phyloP scores from a whole-genome alignment of 2,113 vertebrate genomes.

The Ardeotis arabs region DNA sequence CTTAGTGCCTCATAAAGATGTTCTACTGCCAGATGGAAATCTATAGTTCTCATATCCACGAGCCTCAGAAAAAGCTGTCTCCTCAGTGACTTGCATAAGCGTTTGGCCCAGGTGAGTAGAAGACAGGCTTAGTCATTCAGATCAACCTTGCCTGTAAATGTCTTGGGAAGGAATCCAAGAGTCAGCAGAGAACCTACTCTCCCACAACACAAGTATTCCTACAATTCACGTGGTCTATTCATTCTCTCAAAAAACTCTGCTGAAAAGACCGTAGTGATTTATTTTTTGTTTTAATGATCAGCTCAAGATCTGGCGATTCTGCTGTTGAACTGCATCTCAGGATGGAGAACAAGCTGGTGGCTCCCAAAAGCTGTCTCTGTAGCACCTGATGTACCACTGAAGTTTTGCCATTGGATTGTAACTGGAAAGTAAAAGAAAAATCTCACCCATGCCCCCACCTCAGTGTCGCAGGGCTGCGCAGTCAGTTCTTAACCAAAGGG shows the following conservation, averaged over 20 bases:
- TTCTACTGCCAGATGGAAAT: conserved; percentile 46
- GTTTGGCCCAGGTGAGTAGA: neutral
- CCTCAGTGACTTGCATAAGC: neutral
- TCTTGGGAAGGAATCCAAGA: neutral
- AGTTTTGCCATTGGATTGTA: neutral
- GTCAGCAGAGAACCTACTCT: neutral
- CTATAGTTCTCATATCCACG: neutral
- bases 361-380: neutral
- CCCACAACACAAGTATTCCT: neutral
- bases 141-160: neutral
- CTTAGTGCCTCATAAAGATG: conserved; percentile 43
- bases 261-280: neutral
- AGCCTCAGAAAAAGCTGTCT: neutral
- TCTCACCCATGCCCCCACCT: no score
- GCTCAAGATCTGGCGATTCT: neutral
- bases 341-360: neutral
- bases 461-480: neutral
- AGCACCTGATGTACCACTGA: neutral
- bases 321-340: neutral
- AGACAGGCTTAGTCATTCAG: neutral
- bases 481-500: neutral
- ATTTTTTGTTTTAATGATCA: neutral
- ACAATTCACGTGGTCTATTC: neutral
- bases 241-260: neutral
- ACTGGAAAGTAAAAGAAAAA: neutral